Evolutionary conservation across 2,797 vertebrate species (phyloP).

Genomic region (Myotis myotis): DNA sequence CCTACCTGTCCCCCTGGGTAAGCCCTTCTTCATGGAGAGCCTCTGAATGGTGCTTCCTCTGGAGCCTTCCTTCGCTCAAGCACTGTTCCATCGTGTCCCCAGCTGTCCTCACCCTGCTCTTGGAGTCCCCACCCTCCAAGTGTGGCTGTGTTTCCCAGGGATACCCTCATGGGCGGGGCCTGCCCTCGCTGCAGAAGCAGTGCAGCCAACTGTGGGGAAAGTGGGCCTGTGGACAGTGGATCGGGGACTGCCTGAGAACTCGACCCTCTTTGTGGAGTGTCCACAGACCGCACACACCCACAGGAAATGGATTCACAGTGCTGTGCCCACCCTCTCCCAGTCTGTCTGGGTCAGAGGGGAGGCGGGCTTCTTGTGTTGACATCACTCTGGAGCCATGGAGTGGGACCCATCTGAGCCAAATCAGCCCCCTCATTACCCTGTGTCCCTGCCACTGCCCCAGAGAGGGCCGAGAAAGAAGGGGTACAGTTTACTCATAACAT

Average conservation of each 20-base stretch:
- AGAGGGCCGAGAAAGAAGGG: background rate
- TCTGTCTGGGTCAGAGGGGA: no score
- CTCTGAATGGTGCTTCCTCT: fast-evolving
- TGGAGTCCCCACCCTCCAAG: no score
- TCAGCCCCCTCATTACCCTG: fast-evolving
- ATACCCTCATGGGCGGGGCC: background rate
- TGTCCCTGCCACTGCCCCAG: fast-evolving
- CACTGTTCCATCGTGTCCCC: fast-evolving
- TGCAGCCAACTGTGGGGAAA: no score
- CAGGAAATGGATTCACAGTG: fast-evolving
- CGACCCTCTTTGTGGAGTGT: no score
- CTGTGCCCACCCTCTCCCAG: background rate
- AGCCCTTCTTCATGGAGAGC: background rate
- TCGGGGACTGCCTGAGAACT: fast-evolving
- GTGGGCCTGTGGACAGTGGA: fast-evolving
- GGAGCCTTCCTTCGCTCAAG: background rate
- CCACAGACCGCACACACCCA: fast-evolving
- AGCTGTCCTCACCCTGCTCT: fast-evolving
- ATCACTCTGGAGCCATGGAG: no score
- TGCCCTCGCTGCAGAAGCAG: fast-evolving
- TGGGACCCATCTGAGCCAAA: fast-evolving
- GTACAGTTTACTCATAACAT: fast-evolving
- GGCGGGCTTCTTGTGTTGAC: background rate
- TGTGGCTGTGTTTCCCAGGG: fast-evolving
- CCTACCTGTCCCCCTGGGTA: background rate